Base-by-base conservation (phyloP, 2,113 vertebrate genomes). In the Capreolus pygargus region DNA sequence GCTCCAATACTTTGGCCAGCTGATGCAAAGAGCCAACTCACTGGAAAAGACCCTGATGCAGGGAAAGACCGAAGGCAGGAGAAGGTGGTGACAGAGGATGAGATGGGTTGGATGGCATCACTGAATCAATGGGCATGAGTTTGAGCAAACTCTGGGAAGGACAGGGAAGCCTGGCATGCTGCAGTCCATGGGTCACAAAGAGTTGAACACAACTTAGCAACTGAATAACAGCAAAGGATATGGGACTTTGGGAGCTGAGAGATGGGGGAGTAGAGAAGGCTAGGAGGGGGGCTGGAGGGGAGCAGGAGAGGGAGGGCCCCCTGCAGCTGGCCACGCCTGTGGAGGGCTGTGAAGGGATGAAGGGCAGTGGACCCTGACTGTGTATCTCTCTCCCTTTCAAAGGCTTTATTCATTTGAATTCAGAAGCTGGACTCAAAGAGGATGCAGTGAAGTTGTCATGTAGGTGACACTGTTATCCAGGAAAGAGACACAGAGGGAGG, bases 301-400 rank as follows among this genome's bases (percentile, higher is more conserved):
- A 23, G 7, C 0, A 7, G 54, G 55, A 58, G 36, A 58, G 39
- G 43, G 39, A 55, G 50, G 45, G 14, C 15, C 28, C 23, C 2
- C 27, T 21, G 4, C 50, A 4, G 17, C 70, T 43, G 27, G 28
- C n/a, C 7, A 11, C 0, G 0, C 12, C 11, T 27, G 2, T 11
- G 6, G 50, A 21, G 50, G 19, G 47, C 13, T 61, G 8, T 19
- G 54, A n/a, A 6, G 28, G 28, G 25, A 52, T 57, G 14, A 14
- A 1, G 4, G 78, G 19, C 28, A 70, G 11, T 67, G 15, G 55
- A 23, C 28, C n/a, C 14, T 0, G 9, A 1, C 23, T 36, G 17
- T 78, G 45, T 5, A 15, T 61, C 27, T 60, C 67, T 47, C 78
- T 58, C 25, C 36, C 28, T 92, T 45, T 60, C 39, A 16, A 36